Evolutionary conservation across 2,113 vertebrate species (phyloP).

Genomic region (Lontra canadensis): DNA sequence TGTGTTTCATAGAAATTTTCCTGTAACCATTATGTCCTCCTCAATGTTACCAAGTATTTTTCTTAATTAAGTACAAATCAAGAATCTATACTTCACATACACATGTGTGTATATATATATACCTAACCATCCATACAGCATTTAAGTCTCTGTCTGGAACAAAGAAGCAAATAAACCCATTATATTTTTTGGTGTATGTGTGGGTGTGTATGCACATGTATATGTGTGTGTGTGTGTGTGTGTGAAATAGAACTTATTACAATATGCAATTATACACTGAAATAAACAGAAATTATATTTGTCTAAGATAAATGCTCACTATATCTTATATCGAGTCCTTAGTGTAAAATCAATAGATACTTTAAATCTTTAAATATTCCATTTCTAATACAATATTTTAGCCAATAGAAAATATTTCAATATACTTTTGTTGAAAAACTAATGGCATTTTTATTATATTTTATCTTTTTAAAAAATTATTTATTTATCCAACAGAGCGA

Average conservation of each 20-base stretch:
- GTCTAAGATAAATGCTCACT: conserved; percentile 47
- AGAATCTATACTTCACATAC: neutral
- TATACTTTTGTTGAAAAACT: neutral
- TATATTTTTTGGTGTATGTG: neutral
- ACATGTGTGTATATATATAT: neutral
- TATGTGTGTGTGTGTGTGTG: neutral
- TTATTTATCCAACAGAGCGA: no score
- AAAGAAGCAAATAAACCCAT: conserved; percentile 41
- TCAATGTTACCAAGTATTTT: neutral
- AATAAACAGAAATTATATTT: conserved; percentile 64
- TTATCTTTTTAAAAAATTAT: neutral
- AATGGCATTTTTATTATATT: neutral
- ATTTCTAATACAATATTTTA: neutral
- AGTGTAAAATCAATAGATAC: conserved; percentile 43
- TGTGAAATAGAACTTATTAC: neutral
- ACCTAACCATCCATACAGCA: neutral
- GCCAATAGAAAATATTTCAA: neutral
- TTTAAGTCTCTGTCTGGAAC: conserved; percentile 52
- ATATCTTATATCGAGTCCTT: conserved; percentile 20
- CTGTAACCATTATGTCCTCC: neutral
- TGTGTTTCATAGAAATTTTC: neutral
- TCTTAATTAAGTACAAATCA: neutral
- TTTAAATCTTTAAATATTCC: neutral
- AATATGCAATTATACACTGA: conserved; percentile 50
- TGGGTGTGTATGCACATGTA: neutral